Conservation (phyloP, 53 echinoderm and acorn worm genomes). For the Apostichopus leukothele region DNA sequence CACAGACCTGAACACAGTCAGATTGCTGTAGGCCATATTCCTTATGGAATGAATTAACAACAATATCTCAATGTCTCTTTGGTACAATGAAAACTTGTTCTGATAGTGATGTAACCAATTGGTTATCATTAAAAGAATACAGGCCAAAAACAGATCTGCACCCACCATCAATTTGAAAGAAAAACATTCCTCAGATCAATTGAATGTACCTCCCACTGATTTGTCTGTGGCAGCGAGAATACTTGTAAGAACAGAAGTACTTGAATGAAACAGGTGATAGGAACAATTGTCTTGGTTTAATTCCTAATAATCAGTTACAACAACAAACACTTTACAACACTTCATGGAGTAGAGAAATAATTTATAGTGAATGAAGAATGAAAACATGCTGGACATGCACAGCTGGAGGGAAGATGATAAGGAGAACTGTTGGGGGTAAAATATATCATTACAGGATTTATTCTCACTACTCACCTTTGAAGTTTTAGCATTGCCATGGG, state of each 20-base stretch:
- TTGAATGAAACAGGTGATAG: conserved; percentile 17
- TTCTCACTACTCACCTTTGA: no score
- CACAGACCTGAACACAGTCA: no score
- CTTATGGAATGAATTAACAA: no score
- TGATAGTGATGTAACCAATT: no score
- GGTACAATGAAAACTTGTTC: no score
- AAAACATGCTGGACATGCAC: background rate
- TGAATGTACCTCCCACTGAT: background rate
- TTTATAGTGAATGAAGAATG: background rate
- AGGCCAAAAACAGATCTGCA: background rate
- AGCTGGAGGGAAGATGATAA: background rate
- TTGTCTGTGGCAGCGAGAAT: background rate
- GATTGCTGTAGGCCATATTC: no score
- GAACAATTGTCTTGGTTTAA: conserved; percentile 17
- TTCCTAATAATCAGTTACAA: conserved; percentile 33
- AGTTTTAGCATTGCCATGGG: no score
- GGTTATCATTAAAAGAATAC: background rate
- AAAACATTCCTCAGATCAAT: background rate
- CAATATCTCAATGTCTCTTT: no score
- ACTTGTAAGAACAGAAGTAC: background rate
- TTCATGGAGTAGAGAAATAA: background rate
- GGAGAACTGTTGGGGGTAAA: background rate
- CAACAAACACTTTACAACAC: conserved; percentile 27
- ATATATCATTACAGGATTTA: no score
- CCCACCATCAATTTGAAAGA: conserved; percentile 18